Conservation (phyloP, 2,113 vertebrate species). For the Phycodurus eques region DNA sequence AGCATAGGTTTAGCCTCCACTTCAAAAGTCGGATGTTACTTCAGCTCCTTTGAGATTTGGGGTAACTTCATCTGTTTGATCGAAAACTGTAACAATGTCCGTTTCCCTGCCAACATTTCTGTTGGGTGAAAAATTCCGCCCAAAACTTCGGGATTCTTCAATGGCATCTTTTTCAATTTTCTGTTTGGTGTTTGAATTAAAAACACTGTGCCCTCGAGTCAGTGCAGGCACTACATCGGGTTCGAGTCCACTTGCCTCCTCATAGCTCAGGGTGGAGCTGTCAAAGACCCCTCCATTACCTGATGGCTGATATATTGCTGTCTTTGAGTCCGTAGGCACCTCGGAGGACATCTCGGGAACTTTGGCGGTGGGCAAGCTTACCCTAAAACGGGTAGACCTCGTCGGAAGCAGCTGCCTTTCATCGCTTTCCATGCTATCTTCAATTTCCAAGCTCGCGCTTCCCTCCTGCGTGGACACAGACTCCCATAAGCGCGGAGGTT, state of each 20-base stretch:
- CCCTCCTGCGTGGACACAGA: conserved; percentile 47
- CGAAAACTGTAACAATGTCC: neutral
- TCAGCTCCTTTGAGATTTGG: neutral
- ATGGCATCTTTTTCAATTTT: neutral
- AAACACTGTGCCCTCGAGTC: conserved; percentile 10
- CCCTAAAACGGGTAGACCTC: conserved; percentile 23
- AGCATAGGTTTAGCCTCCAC: neutral
- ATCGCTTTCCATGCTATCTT: conserved; percentile 37
- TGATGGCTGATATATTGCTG: conserved; percentile 22
- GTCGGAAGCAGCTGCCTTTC: conserved; percentile 18
- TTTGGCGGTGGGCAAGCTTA: conserved; percentile 14
- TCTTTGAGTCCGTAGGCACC: conserved; percentile 7
- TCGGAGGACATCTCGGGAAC: conserved; percentile 1
- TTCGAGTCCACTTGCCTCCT: conserved; percentile 51
- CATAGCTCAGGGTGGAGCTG: conserved; percentile 21
- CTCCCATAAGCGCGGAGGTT: conserved; percentile 34
- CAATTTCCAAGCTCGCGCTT: conserved; percentile 53
- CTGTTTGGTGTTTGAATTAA: conserved; percentile 6
- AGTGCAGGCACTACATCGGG: conserved; percentile 20
- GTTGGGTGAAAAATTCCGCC: neutral
- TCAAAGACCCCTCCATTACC: conserved; percentile 30
- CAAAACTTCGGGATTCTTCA: conserved; percentile 5
- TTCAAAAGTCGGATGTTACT: neutral
- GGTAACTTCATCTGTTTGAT: neutral
- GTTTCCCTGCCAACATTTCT: neutral